A percentile compares a stretch with the other conserved stretches of the same genome.
Evolutionary conservation across 2,888 invertebrate genomes (phyloP).

Genomic region (Limnephilus rhombicus): DNA sequence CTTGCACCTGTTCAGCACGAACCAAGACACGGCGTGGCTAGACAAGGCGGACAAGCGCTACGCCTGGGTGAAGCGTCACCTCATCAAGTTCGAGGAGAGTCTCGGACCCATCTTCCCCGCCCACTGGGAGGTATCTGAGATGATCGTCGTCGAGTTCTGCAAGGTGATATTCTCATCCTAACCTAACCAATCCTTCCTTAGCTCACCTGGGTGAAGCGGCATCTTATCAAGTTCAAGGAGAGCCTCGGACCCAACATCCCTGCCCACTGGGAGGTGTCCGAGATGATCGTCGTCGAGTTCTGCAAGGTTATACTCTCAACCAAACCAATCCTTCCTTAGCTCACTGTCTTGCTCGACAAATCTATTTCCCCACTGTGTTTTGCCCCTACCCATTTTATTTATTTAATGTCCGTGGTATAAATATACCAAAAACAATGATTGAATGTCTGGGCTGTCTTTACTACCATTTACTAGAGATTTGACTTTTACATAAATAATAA

Average conservation of each 20-base stretch:
- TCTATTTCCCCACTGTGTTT: not conserved
- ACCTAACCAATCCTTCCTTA: not conserved
- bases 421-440: no score
- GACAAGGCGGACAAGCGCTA: conserved; percentile 95
- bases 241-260: conserved; percentile 93
- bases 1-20: conserved; percentile 93
- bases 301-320: conserved; percentile 77
- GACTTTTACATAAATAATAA: no score
- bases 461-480: no score
- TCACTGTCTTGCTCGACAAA: not conserved
- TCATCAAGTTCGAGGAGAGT: conserved; percentile 96
- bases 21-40: conserved; percentile 98
- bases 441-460: no score
- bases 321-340: not conserved
- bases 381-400: no score
- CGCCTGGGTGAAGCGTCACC: conserved; percentile 96
- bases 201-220: conserved; percentile 97
- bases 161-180: conserved; percentile 70
- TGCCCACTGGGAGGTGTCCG: conserved; percentile 94
- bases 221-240: conserved; percentile 96
- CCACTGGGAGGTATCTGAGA: conserved; percentile 96
- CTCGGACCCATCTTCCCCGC: conserved; percentile 91
- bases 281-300: conserved; percentile 94
- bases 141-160: conserved; percentile 95
- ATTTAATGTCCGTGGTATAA: no score